Evolutionary conservation across 2,888 invertebrate genomes (phyloP), one percentile per base, ranked within the genome.

Genomic region (Drosophila greeni): DNA sequence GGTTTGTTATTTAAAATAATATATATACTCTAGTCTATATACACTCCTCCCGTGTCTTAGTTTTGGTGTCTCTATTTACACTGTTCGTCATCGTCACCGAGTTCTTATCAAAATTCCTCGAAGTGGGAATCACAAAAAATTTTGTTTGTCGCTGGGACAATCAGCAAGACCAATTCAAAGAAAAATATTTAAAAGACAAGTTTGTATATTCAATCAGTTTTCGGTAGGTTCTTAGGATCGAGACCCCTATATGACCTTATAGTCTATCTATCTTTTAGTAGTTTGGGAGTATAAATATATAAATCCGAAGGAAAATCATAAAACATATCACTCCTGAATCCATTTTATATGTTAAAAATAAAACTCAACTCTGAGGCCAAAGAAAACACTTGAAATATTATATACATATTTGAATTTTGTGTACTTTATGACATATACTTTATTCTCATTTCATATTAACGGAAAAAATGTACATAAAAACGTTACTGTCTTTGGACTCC

Each of bases 381-480:
- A 29, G 29, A 43, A 51, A 53, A 26, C 34, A 55, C 34, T 14
- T 29, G 1, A 37, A n/a, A 53, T 34, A 34, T 48, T 65, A 33
- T 40, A 47, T 55, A 65, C 34, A 56, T 56, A 47, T 34, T 51
- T 64, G 34, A 18, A 47, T 24, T 66, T 29, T 29, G 58, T 62
- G 39, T 73, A 65, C 65, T 80, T 80, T 68, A 64, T 82, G 84
- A 83, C 78, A 76, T 73, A 67, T 73, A 80, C 47, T 84, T 84
- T 81, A 84, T 81, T 81, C 59, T 69, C 54, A 40, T 66, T 74
- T 43, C 40, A 66, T 58, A 54, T 57, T 69, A 61, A 84, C 84
- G 79, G 74, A 84, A 64, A 60, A 56, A 66, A 67, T 78, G 71
- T 82, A 79, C 84, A 84, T 84, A 84, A 78, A 82, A 75, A 70